Percentiles rank a stretch among this genome's conserved stretches.
Conservation (phyloP, 2,113 vertebrate species). For the Ploceus nigricollis region DNA sequence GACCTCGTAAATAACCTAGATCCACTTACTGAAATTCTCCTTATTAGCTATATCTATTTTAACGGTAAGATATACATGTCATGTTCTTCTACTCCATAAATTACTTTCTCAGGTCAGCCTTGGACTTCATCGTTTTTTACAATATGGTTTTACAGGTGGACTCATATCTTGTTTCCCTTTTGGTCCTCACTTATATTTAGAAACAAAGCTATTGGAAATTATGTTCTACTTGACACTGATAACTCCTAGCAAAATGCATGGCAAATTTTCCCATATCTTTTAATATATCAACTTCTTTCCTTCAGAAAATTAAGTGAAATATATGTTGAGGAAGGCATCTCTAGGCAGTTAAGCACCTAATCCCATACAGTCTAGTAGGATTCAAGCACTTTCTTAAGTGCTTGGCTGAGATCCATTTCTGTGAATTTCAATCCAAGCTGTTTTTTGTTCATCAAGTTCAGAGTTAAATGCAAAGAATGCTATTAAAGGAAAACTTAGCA, state of each 20-base stretch:
- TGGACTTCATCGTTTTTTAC: not conserved
- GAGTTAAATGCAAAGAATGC: not conserved
- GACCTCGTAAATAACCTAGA: slow-evolving; percentile 76
- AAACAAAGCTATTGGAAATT: not conserved
- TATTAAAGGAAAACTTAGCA: not conserved
- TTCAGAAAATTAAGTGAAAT: not conserved
- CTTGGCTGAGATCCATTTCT: not conserved
- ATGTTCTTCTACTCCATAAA: not conserved
- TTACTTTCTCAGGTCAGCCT: not conserved
- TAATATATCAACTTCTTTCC: not conserved
- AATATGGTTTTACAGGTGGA: not conserved
- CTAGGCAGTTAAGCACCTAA: not conserved
- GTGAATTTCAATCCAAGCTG: not conserved
- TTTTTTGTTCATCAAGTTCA: not conserved
- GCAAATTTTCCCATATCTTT: not conserved
- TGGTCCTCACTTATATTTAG: not conserved
- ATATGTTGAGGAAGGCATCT: not conserved
- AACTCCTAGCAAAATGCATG: not conserved
- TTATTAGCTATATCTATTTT: slow-evolving; percentile 83
- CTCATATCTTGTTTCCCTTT: not conserved
- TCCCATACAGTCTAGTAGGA: not conserved
- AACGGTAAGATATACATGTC: slow-evolving; percentile 64
- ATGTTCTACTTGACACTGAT: not conserved
- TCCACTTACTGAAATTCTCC: slow-evolving; percentile 73
- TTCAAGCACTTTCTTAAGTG: not conserved